Evolutionary conservation across 2,113 vertebrate genomes (phyloP).

Genomic region (Siniperca knerii): DNA sequence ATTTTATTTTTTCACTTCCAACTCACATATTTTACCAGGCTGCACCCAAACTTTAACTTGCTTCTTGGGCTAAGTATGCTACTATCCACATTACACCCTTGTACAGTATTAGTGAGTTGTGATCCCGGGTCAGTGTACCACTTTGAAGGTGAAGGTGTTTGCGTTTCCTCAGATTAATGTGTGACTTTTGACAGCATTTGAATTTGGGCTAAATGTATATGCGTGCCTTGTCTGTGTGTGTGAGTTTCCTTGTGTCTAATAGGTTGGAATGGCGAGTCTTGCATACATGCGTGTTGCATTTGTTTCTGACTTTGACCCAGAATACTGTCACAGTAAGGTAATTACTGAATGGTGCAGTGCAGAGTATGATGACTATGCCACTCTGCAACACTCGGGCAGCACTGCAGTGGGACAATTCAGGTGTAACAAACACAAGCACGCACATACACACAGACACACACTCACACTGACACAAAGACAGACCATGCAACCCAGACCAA

Average conservation of each 20-base stretch:
- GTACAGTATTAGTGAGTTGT: not conserved
- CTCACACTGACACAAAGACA: not conserved
- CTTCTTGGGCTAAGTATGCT: not conserved
- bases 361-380: conserved; percentile 37
- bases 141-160: not conserved
- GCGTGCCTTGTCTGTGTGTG: not conserved
- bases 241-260: not conserved
- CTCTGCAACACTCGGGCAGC: conserved; percentile 50
- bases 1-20: not conserved
- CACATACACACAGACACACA: not conserved
- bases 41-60: not conserved
- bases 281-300: not conserved
- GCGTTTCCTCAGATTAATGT: not conserved
- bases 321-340: not conserved
- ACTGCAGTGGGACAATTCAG: conserved; percentile 37
- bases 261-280: not conserved
- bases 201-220: not conserved
- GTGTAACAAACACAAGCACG: conserved; percentile 5
- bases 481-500: not conserved
- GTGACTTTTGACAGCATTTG: not conserved
- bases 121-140: not conserved
- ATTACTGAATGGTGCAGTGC: conserved; percentile 21
- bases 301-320: not conserved
- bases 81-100: not conserved
- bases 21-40: not conserved